phyloP scores from a whole-genome alignment of 2,888 invertebrate genomes.

The Yponomeuta malinellus region DNA sequence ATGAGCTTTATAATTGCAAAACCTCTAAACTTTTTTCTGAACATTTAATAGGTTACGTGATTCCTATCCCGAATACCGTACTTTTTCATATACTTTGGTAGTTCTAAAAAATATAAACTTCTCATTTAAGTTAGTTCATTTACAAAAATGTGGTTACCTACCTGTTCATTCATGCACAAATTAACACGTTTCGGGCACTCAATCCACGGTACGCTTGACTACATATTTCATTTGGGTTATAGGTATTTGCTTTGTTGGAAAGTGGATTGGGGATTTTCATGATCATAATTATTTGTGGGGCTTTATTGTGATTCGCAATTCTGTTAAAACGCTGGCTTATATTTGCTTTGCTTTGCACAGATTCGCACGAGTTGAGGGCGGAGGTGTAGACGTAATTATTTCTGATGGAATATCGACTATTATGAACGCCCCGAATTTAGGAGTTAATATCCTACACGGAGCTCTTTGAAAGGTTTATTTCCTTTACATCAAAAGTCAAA shows the following conservation, averaged over 20 bases:
- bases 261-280: background rate
- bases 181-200: background rate
- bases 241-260: conserved; percentile 1
- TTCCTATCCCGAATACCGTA: too few relatives aligned
- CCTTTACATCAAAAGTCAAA: too few relatives aligned
- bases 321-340: background rate
- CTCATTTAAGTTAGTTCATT: background rate
- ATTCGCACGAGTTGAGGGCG: background rate
- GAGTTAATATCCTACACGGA: background rate
- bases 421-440: background rate
- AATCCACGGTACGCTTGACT: background rate
- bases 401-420: background rate
- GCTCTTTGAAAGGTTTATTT: too few relatives aligned
- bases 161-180: background rate
- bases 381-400: background rate
- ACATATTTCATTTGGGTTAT: conserved; percentile 1
- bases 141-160: background rate
- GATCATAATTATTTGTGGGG: background rate
- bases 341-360: background rate
- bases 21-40: too few relatives aligned
- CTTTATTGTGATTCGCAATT: background rate
- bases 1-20: too few relatives aligned
- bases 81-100: too few relatives aligned
- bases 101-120: too few relatives aligned
- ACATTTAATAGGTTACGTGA: too few relatives aligned